Evolutionary conservation across 2,113 vertebrate genomes (phyloP).

Genomic region (Sphyrna mokarran): DNA sequence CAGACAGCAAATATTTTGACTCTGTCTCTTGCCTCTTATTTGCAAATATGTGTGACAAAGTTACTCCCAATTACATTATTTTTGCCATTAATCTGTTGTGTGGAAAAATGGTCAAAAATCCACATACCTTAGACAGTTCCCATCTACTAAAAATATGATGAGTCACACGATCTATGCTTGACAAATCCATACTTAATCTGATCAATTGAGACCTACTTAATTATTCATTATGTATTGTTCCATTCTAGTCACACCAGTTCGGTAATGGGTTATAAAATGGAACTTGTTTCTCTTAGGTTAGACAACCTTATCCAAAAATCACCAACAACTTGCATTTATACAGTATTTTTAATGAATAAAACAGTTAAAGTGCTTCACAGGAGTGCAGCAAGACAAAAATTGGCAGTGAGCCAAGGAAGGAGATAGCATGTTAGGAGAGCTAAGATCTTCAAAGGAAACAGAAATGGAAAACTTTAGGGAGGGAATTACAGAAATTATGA

Average conservation of each 20-base stretch:
- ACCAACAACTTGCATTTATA: neutral
- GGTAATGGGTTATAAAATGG: neutral
- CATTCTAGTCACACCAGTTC: neutral
- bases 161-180: no score
- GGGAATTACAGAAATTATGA: neutral
- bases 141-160: no score
- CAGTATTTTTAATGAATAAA: neutral
- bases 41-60: no score
- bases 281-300: neutral
- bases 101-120: no score
- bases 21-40: no score
- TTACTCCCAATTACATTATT: no score
- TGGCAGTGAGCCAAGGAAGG: neutral
- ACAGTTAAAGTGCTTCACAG: neutral
- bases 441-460: neutral
- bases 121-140: no score
- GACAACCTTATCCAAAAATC: neutral
- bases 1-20: no score
- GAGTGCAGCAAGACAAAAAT: neutral
- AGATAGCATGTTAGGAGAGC: neutral
- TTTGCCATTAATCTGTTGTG: no score
- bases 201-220: neutral
- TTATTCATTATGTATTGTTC: neutral
- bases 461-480: neutral
- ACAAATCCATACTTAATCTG: no score